Evolutionary conservation across 2,797 vertebrate genomes (phyloP), one percentile per base, ranked within the genome.

Genomic region (Notolepis coatsorum): DNA sequence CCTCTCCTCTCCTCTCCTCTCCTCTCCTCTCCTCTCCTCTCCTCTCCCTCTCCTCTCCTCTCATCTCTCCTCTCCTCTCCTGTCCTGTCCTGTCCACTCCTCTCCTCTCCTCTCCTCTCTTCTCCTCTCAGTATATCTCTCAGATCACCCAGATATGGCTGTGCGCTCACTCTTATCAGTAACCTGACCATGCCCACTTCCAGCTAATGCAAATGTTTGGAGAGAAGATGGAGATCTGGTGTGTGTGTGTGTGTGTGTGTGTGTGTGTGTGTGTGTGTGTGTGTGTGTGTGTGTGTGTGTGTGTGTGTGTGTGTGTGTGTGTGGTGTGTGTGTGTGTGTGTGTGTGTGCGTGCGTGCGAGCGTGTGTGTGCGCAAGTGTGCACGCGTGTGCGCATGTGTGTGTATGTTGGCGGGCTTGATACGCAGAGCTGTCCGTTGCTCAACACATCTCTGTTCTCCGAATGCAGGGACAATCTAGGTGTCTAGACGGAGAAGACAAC

Each of bases 121-220:
- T 81, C 77, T 68, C 86, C 79, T 84, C 77, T 89, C 80, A 85
- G 30, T 17, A 85, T 17, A 38, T 55, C 51, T 35, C 60, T 39
- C 43, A 47, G 88, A 90, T 90, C 84, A 85, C 77, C 46, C 65
- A 84, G 80, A 87, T 84, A 82, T 46, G 65, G 63, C 53, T 38
- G 13, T 75, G 72, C 82, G 84, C 74, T 86, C 51, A 0, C 53
- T 73, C 87, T 89, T 90, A 90, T 91, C 89, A 86, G 84, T 75
- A 73, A 82, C 77, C 77, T 68, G 78, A 83, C 75, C 67, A 35
- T 78, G 73, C 74, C 65, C 77, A 78, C 80, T 89, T 88, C 80
- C 75, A 78, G 71, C 73, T 71, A 37, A 47, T 55, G 70, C 65
- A 63, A 67, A 73, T 49, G 64, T 73, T 72, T 53, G 35, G 35